These are phyloP conservation scores for Oceanodroma leucorhoa DNA, from an alignment of 2,797 vertebrate species.

Conservation along the genomic window DNA sequence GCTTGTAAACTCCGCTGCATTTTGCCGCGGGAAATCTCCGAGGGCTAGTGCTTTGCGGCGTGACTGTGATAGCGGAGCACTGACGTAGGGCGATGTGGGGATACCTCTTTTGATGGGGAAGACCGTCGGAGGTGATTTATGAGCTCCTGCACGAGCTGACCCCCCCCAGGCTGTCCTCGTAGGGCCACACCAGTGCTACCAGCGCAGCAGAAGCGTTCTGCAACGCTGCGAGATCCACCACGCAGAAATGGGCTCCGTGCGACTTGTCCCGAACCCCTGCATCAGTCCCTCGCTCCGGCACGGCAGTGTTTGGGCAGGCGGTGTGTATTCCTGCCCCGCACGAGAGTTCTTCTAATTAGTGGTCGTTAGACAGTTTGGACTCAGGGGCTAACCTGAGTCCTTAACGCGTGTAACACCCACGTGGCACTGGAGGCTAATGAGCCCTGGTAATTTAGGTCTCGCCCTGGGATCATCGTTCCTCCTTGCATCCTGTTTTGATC, in stretches of 20 bases:
- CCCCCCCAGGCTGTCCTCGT: rapidly evolving
- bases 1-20: neutral
- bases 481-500: neutral
- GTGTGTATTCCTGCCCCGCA: neutral
- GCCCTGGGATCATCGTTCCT: neutral
- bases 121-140: neutral
- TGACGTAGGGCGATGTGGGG: rapidly evolving
- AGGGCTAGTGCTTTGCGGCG: too few species aligned
- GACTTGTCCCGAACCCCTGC: rapidly evolving
- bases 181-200: rapidly evolving
- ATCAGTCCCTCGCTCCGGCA: neutral
- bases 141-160: neutral
- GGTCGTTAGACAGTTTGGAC: neutral
- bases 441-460: neutral
- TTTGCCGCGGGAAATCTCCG: rapidly evolving
- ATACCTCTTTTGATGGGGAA: rapidly evolving
- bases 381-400: neutral
- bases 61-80: rapidly evolving
- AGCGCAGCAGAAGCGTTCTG: rapidly evolving
- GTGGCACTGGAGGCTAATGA: neutral
- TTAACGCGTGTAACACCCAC: neutral
- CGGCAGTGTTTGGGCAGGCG: rapidly evolving
- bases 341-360: neutral
- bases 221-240: rapidly evolving
- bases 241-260: rapidly evolving